Percentiles rank a stretch among this genome's conserved stretches.
Evolutionary conservation across 2,113 vertebrate genomes (phyloP).

Genomic region (Brachypteracias leptosomus): DNA sequence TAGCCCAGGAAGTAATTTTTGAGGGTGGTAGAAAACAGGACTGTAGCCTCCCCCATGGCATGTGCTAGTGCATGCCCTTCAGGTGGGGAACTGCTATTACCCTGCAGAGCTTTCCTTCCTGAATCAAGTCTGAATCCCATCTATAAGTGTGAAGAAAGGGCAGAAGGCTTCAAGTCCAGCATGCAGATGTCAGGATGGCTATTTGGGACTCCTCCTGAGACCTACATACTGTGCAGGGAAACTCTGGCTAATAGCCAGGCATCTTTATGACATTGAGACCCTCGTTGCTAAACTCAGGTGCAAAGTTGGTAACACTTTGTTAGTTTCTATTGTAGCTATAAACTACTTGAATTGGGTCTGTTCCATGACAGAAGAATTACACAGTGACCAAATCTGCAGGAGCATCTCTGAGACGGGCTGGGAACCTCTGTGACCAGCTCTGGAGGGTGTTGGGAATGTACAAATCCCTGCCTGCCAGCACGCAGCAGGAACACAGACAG

Average conservation of each 20-base stretch:
- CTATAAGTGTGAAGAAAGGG: rapidly evolving
- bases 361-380: not conserved
- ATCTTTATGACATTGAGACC: too few relatives aligned
- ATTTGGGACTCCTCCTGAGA: not conserved
- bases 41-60: not conserved
- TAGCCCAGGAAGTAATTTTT: not conserved
- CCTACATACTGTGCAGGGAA: not conserved
- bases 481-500: not conserved
- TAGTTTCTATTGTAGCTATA: not conserved
- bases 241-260: not conserved
- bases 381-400: not conserved
- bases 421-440: not conserved
- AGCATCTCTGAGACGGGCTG: not conserved
- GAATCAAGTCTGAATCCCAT: not conserved
- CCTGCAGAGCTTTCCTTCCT: not conserved
- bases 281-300: not conserved
- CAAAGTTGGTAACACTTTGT: not conserved
- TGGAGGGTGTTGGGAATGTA: not conserved
- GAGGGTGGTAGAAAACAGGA: not conserved
- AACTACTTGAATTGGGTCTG: not conserved
- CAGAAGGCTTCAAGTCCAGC: not conserved
- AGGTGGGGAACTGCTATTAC: not conserved
- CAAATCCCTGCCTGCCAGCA: not conserved
- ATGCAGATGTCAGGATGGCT: not conserved
- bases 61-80: too few relatives aligned